Evolutionary conservation across 1,140 invertebrate species (phyloP).

Genomic region (Pseudomyrmex pallidus): DNA sequence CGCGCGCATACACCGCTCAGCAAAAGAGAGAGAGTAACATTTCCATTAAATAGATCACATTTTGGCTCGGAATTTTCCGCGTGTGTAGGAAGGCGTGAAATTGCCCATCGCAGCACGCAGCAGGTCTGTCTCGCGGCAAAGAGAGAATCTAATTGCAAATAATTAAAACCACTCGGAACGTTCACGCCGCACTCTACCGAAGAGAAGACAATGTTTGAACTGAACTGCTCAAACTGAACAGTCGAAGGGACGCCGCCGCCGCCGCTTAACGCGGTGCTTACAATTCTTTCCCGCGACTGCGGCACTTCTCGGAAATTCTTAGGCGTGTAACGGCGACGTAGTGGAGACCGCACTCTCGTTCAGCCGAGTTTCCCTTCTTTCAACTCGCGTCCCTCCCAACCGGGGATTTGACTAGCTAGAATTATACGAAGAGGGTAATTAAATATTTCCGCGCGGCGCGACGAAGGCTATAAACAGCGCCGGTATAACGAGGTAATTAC

Average conservation of each 20-base stretch:
- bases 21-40: background rate
- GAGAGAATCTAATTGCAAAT: constrained; percentile 44
- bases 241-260: too few species aligned
- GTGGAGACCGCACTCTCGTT: background rate
- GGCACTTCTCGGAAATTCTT: constrained; percentile 12
- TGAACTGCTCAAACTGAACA: background rate
- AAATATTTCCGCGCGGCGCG: constrained; percentile 72
- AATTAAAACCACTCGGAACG: constrained; percentile 31
- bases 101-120: background rate
- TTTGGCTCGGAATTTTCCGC: constrained; percentile 37
- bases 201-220: constrained; percentile 13
- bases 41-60: constrained; percentile 50
- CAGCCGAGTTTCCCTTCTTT: background rate
- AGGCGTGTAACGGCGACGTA: background rate
- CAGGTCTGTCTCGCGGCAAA: background rate
- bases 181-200: background rate
- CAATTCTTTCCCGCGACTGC: background rate
- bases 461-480: constrained; percentile 68
- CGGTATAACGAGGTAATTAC: constrained; percentile 65
- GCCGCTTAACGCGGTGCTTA: background rate
- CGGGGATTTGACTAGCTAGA: background rate
- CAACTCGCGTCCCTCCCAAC: background rate
- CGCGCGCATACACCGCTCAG: background rate
- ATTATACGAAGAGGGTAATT: constrained; percentile 65
- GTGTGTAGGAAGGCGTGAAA: constrained; percentile 20